Conservation (phyloP, 2,797 vertebrate species). For the Sandelia bainsii region DNA sequence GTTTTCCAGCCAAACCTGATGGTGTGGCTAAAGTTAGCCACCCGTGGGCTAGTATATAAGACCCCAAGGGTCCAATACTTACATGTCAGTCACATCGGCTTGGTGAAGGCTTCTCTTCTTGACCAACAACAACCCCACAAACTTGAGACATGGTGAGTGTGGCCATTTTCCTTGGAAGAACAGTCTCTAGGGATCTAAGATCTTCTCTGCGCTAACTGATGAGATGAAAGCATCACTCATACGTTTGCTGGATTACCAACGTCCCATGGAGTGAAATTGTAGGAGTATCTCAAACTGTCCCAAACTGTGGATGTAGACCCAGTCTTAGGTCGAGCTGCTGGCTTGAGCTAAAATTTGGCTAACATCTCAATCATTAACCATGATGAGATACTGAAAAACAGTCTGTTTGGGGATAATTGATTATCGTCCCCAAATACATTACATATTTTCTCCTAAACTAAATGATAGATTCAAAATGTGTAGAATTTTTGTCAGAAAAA, state of each 20-base stretch:
- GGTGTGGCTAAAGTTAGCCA: slow-evolving; percentile 91
- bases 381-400: slow-evolving; percentile 1
- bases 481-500: neutral
- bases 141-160: slow-evolving; percentile 87
- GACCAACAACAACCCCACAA: slow-evolving; percentile 81
- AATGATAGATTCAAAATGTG: neutral
- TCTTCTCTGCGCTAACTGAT: slow-evolving; percentile 48
- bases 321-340: slow-evolving; percentile 20
- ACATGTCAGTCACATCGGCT: slow-evolving; percentile 87
- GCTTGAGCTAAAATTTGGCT: slow-evolving; percentile 8
- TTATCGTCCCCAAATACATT: slow-evolving; percentile 3
- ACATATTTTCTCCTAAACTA: neutral
- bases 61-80: slow-evolving; percentile 68
- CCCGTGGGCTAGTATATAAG: slow-evolving; percentile 88
- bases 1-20: slow-evolving; percentile 89
- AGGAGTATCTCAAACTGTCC: slow-evolving; percentile 17
- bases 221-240: slow-evolving; percentile 56
- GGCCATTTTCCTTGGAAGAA: slow-evolving; percentile 43
- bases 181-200: slow-evolving; percentile 44
- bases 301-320: slow-evolving; percentile 49
- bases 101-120: slow-evolving; percentile 84
- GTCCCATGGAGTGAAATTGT: slow-evolving; percentile 24
- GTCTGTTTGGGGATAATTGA: slow-evolving; percentile 21
- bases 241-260: slow-evolving; percentile 63
- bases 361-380: slow-evolving; percentile 15